Evolutionary conservation across 2,797 vertebrate genomes (phyloP), one percentile per base, ranked within the genome.

Genomic region (Merluccius polli): DNA sequence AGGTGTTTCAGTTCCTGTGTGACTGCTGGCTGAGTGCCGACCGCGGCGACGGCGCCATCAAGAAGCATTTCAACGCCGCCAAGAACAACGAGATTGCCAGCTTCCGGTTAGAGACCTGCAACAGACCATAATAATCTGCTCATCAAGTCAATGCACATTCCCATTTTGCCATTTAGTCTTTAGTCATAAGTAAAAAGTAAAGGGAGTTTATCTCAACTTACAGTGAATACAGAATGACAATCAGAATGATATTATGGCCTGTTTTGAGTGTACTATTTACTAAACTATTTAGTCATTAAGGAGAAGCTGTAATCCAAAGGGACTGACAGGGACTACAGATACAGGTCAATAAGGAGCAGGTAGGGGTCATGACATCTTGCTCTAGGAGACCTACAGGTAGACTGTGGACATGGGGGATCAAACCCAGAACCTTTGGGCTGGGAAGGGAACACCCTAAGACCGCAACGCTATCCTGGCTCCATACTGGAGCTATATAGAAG

Each of bases 41-140:
- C 8, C 86, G 69, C 1, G 93, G 91, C 35, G 93, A 94, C 0
- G 87, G 89, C 31, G 79, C 86, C 27, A 92, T 84, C 52, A 94
- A 93, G 82, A 95, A 90, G 81, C 93, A 89, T 0, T 95, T 95
- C 81, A 91, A 90, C 41, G 87, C 87, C 13, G 94, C 95, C 24
- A 93, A 92, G 84, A 94, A 48, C 76, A 93, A 93, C 10, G 95
- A 95, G 83, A 86, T 95, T 1, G 77, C 91, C 86, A 93, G 94
- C 86, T 95, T 95, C 85, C 94, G 94, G 95, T 95, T 83, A 73
- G 74, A 16, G 63, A 44, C 32, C 10, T 10, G 8, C 15, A 7
- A 33, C 24, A 27, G 59, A 65, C 24, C n/a, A 27, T 65, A 65
- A 65, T 65, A 3, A 65, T 24, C 59, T 2, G 52, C 21, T 48